Evolutionary conservation across 2,888 invertebrate species (phyloP).

Genomic region (Heliothis peltigera): DNA sequence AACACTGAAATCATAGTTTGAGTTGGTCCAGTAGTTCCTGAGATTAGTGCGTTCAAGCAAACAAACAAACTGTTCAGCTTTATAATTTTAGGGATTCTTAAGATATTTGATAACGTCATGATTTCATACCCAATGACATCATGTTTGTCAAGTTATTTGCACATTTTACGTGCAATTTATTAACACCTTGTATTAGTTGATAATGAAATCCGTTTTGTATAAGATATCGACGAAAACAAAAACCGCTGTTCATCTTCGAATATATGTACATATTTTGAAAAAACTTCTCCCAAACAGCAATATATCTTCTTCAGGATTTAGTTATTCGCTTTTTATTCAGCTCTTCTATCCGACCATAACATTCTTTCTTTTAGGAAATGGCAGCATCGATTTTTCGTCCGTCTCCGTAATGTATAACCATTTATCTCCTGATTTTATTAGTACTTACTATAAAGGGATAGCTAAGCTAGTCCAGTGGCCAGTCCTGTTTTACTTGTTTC

Average conservation of each 20-base stretch:
- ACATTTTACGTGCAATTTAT: conserved; percentile 13
- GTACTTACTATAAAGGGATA: conserved; percentile 19
- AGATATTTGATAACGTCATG: conserved; percentile 18
- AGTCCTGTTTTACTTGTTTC: no score
- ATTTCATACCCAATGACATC: conserved; percentile 28
- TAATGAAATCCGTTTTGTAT: background rate
- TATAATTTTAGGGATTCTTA: conserved; percentile 8
- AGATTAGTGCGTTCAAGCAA: no score
- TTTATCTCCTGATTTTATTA: conserved; percentile 36
- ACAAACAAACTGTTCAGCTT: no score
- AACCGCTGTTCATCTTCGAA: background rate
- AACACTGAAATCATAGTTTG: no score
- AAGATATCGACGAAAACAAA: conserved; percentile 1
- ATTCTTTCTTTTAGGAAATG: conserved; percentile 28
- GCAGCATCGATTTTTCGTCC: background rate
- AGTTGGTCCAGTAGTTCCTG: no score
- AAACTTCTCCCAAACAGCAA: conserved; percentile 18
- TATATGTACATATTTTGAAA: conserved; percentile 3
- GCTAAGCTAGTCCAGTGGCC: conserved; percentile 10
- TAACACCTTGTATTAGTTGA: background rate
- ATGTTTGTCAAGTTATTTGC: conserved; percentile 22
- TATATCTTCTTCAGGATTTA: conserved; percentile 17
- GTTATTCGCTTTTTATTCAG: conserved; percentile 27
- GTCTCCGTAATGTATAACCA: conserved; percentile 1
- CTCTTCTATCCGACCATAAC: conserved; percentile 13